phyloP scores from a whole-genome alignment of 2,888 invertebrate genomes.

The Cistogaster globosa region DNA sequence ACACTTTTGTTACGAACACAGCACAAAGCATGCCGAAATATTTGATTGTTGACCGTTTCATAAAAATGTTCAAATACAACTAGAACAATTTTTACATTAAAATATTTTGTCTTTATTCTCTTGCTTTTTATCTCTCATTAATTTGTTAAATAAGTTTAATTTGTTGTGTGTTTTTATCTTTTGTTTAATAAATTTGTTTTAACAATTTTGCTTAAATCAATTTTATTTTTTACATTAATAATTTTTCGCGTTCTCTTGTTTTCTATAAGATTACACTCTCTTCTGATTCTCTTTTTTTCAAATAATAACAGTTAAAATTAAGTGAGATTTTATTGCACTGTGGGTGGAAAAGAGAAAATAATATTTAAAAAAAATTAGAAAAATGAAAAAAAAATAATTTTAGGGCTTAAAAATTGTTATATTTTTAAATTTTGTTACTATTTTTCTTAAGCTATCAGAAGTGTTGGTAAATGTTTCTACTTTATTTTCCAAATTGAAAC shows the following conservation, averaged over 20 bases:
- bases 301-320: neutral
- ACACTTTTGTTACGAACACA: constrained; percentile 28
- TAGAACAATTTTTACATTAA: constrained; percentile 13
- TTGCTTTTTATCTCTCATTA: neutral
- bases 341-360: no score
- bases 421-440: no score
- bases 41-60: constrained; percentile 31
- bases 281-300: neutral
- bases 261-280: neutral
- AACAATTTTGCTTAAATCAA: neutral
- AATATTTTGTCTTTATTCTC: neutral
- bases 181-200: neutral
- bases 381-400: no score
- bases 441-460: no score
- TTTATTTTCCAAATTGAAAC: no score
- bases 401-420: no score
- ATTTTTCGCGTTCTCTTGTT: neutral
- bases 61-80: constrained; percentile 47
- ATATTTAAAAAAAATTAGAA: no score
- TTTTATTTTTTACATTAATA: neutral
- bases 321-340: no score
- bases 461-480: no score
- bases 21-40: constrained; percentile 49
- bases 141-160: constrained; percentile 1
- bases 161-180: neutral